Base-by-base conservation (phyloP, 2,113 vertebrate genomes). In the Accipiter virgatus region DNA sequence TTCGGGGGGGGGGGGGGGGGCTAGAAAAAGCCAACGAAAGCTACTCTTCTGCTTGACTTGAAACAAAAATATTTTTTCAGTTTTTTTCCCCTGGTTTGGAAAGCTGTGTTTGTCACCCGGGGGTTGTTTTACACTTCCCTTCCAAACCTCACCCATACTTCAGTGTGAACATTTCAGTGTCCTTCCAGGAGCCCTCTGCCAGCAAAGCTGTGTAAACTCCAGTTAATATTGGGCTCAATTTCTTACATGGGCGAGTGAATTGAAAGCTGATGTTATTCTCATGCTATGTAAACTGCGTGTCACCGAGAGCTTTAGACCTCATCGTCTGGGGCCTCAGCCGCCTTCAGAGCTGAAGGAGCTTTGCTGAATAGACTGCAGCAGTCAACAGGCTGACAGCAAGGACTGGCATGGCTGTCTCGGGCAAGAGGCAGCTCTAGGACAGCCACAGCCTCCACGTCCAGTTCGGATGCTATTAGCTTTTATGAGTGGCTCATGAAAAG, bases 161-260 rank as follows among this genome's bases (percentile, higher is more conserved):
- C 74, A 92, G 40, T 0, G 0, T 68, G 84, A 95, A 62, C 0
- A 0, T 86, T 77, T 74, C 80, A 50, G 63, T 10, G 14, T 97
- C 72, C 79, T 95, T 95, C 85, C 87, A 88, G 87, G 53, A 93
- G 42, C 65, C 75, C 58, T 94, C 52, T 90, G 82, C 90, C 93
- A 93, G 90, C 63, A 95, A 94, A 96, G 92, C 95, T 95, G 90
- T 93, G 94, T 84, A 92, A 97, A 94, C 92, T 95, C 70, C 61
- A 86, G 94, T 81, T 95, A 82, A 70, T 85, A 83, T 67, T 0
- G 0, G 63, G 78, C 89, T 96, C 74, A 31, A 12, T 61, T 88
- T 75, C 78, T 67, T 61, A 59, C 43, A 17, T 0, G 22, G 71
- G 56, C 4, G 0, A 81, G 78, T 77, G 89, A 86, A 84, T 38